Evolutionary conservation across 2,888 invertebrate genomes (phyloP).

Genomic region (Slavum lentiscoides): DNA sequence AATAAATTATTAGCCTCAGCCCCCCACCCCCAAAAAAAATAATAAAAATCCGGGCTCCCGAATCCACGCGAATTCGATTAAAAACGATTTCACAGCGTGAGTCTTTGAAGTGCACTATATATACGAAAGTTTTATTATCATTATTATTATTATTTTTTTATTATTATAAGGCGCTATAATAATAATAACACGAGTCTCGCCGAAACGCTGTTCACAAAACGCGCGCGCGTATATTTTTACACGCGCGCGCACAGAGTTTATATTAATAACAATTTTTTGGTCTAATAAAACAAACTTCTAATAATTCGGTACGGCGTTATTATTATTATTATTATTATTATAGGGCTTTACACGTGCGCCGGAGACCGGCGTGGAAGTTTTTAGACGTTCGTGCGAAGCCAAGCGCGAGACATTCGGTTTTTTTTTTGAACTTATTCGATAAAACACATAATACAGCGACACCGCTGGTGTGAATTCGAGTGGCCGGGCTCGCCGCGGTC

Average conservation of each 20-base stretch:
- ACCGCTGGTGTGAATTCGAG: background rate
- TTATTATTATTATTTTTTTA: too few relatives aligned
- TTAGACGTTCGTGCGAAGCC: background rate
- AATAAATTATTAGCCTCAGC: too few relatives aligned
- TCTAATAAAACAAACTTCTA: slow-evolving; percentile 25
- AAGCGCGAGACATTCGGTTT: slow-evolving; percentile 23
- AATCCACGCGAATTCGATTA: slow-evolving; percentile 3
- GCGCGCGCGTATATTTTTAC: background rate
- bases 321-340: too few relatives aligned
- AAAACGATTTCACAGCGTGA: background rate
- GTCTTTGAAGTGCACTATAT: background rate
- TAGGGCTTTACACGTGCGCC: too few relatives aligned
- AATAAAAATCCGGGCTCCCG: too few relatives aligned
- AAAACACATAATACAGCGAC: background rate
- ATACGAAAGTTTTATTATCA: too few relatives aligned
- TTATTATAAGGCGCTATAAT: background rate
- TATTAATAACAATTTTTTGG: too few relatives aligned
- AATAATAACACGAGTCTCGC: background rate
- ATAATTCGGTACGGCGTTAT: slow-evolving; percentile 3
- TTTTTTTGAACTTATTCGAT: slow-evolving; percentile 34
- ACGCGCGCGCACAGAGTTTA: too few relatives aligned
- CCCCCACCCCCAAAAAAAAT: background rate
- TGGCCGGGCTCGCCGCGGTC: background rate
- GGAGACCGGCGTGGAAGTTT: background rate
- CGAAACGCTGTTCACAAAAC: too few relatives aligned